Evolutionary conservation across 2,888 invertebrate species (phyloP), one percentile per base, ranked within the genome.

Genomic region (Anarsia innoxiella): DNA sequence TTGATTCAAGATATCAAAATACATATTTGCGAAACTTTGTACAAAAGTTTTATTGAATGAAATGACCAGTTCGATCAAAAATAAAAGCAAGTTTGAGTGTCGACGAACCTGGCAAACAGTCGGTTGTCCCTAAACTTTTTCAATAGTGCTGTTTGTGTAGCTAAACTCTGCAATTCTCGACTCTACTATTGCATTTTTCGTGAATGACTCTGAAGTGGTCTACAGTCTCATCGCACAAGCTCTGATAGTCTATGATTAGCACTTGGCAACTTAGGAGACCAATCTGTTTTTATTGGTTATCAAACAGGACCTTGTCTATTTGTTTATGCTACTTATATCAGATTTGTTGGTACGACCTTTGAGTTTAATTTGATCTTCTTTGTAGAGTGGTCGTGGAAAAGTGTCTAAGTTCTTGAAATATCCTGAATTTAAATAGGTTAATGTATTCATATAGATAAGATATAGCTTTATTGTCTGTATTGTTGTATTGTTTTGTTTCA

Each of bases 121-220:
- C 42, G 47, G 49, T 33, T 45, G 52, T 51, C 54, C 51, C 40
- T 42, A 52, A 71, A 72, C 58, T 69, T 74, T 70, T 70, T 66
- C 71, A 66, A 71, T 70, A 60, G 59, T 56, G 53, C 48, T 67
- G 66, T 72, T 73, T 69, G 59, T 65, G 26, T 56, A 59, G 56
- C 59, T 48, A 29, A 37, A 46, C 42, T 44, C 36, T 33, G 16
- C 33, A 23, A 37, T 34, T 44, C 19, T 35, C 35, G 42, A 44
- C 45, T 39, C 45, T 49, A 48, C 41, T 41, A 46, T 53, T 43
- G 42, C 45, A 41, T 51, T 52, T 46, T 49, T 61, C n/a, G 54
- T 44, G 47, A 53, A 49, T 42, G 40, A 37, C 43, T 49, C 46
- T 48, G 44, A 39, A 48, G 28, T 26, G 35, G 30, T 27, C 9